A percentile compares a stretch with the other conserved stretches of the same genome.
Conservation (phyloP, 35 echinoderm and acorn worm species). For the Diadema setosum region DNA sequence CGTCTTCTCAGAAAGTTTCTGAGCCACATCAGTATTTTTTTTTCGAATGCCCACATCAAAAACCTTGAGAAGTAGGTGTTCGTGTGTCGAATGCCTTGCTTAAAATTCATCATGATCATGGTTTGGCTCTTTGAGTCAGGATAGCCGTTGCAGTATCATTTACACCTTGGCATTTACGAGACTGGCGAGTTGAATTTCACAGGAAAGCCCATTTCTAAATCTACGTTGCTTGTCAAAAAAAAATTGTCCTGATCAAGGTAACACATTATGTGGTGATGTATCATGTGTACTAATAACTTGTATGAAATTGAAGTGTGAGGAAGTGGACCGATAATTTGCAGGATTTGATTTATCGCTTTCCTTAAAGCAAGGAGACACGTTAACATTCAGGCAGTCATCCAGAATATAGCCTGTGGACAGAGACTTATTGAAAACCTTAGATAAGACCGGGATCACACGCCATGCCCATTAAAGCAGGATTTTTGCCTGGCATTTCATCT, state of each 20-base stretch:
- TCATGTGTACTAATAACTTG: conserved; percentile 52
- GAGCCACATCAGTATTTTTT: conserved; percentile 19
- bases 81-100: no score
- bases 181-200: not conserved
- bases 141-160: not conserved
- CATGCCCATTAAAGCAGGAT: no score
- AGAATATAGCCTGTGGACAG: conserved; percentile 22
- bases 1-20: conserved; percentile 8
- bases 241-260: no score
- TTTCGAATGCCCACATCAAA: conserved; percentile 2
- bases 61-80: conserved; percentile 17
- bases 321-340: conserved; percentile 57
- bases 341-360: conserved; percentile 35
- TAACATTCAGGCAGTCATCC: conserved; percentile 27
- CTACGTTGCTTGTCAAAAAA: conserved; percentile 43
- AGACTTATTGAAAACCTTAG: no score
- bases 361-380: conserved; percentile 47
- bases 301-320: conserved; percentile 31
- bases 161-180: no score
- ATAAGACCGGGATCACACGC: no score
- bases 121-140: not conserved
- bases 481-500: not conserved
- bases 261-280: no score
- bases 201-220: not conserved
- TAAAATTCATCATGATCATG: no score